These are phyloP conservation scores for Portunus trituberculatus DNA, from an alignment of 1,140 invertebrate genomes.

Conservation along the genomic window DNA sequence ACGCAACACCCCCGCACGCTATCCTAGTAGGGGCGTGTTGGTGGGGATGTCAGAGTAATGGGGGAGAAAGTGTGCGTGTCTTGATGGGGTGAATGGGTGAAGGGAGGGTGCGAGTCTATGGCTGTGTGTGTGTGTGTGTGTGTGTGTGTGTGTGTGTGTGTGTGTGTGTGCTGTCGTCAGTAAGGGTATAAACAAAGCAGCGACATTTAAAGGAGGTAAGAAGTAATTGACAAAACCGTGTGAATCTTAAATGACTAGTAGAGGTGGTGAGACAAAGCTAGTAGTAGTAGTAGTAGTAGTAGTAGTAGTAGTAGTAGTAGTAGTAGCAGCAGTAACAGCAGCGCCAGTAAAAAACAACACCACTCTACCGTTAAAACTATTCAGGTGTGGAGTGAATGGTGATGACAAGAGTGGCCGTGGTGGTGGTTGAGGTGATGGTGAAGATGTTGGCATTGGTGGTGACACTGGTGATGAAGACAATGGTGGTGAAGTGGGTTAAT, in stretches of 20 bases:
- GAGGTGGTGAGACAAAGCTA: not conserved
- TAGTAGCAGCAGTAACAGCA: not conserved
- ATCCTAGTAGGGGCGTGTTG: too few species aligned
- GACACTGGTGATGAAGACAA: not conserved
- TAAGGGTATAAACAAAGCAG: not conserved
- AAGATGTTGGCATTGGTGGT: not conserved
- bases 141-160: conserved; percentile 20
- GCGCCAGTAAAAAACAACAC: not conserved
- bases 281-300: conserved; percentile 22
- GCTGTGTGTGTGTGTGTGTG: not conserved
- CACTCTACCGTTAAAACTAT: not conserved
- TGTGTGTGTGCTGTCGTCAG: not conserved
- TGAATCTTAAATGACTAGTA: not conserved
- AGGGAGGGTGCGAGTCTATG: not conserved
- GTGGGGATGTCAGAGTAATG: not conserved
- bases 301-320: conserved; percentile 22
- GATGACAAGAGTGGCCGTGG: not conserved
- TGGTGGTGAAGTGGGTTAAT: too few species aligned
- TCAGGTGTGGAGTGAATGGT: not conserved
- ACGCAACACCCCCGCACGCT: not conserved
- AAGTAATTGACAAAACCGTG: not conserved
- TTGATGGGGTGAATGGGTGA: not conserved
- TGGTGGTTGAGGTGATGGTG: not conserved
- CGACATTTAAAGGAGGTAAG: not conserved
- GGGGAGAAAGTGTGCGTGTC: not conserved